phyloP scores from a whole-genome alignment of 2,113 vertebrate genomes.

The Chaetorhynchus papuensis region DNA sequence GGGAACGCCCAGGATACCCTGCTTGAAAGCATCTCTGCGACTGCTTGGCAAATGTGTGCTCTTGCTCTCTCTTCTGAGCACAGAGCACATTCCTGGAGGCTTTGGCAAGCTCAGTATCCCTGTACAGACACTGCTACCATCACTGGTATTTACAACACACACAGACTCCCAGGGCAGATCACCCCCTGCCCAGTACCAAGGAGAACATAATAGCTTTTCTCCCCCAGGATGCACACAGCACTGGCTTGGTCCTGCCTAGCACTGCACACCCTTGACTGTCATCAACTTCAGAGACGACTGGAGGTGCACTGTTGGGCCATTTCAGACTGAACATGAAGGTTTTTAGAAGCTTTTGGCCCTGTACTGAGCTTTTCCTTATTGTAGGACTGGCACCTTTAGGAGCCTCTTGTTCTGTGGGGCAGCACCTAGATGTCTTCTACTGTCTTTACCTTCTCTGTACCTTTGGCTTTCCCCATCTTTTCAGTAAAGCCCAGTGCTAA shows the following conservation, averaged over 20 bases:
- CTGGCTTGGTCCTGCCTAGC: not conserved
- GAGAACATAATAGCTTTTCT: not conserved
- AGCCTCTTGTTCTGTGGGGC: not conserved
- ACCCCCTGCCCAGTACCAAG: not conserved
- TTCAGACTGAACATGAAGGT: not conserved
- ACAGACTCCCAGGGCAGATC: not conserved
- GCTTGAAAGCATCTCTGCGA: not conserved
- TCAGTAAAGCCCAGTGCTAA: not conserved
- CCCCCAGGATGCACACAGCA: not conserved
- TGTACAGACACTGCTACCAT: accelerated
- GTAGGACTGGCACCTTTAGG: not conserved
- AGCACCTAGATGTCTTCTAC: not conserved
- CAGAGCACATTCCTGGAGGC: not conserved
- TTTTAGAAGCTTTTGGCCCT: not conserved
- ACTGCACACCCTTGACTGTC: accelerated
- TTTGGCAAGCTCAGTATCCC: not conserved
- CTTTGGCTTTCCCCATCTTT: not conserved
- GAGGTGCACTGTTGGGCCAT: accelerated
- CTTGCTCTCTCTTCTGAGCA: not conserved
- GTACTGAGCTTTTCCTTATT: not conserved
- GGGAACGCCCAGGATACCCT: not conserved
- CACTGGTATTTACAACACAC: not conserved
- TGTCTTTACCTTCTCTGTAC: not conserved
- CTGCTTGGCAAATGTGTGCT: accelerated
- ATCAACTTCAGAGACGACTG: not conserved